Base-by-base conservation (phyloP, 2,888 invertebrate genomes). In the Phortica okadai region DNA sequence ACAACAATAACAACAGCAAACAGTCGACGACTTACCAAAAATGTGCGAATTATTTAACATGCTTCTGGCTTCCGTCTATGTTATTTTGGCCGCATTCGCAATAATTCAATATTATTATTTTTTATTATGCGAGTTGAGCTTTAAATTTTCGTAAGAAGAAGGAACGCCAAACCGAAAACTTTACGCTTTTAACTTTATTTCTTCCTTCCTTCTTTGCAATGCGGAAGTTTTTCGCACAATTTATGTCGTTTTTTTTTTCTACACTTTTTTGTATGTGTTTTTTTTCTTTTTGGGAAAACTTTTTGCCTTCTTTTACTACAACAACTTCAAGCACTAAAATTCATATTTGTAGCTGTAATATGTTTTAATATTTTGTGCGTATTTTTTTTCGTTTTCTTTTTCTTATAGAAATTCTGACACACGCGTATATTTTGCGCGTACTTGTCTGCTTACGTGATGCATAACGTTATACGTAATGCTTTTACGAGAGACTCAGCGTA, bases 41-140 rank as follows among this genome's bases (percentile, higher is more conserved):
- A 77, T 79, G 77, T 79, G 79, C 73, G 78, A 80, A 77, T 80
- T 80, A 77, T 80, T 81, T 82, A 81, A 82, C 85, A 85, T 85
- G 80, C 81, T 88, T 54, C 80, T 70, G 66, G 59, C 56, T 73
- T 70, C 41, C 25, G 33, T 33, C 50, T 72, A 25, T 44, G 41
- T 33, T 72, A 72, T 8, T 41, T 72, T 33, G 54, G n/a, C 56
- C 21, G 21, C 70, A 72, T 72, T 50, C 62, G 56, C 70, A 72
- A 56, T 72, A 72, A 72, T 72, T 72, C 54, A 72, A 72, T 72
- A 72, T 72, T 72, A 56, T 54, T 44, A n/a, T 70, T 70, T 50
- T 10, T 66, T 66, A 2, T 14, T 50, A 50, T 14, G 50, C 50
- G 50, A 50, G 50, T 50, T 50, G 50, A 50, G 50, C 50, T 11